Evolutionary conservation across 2,888 invertebrate species (phyloP).

Genomic region (Synergus laeviventris): DNA sequence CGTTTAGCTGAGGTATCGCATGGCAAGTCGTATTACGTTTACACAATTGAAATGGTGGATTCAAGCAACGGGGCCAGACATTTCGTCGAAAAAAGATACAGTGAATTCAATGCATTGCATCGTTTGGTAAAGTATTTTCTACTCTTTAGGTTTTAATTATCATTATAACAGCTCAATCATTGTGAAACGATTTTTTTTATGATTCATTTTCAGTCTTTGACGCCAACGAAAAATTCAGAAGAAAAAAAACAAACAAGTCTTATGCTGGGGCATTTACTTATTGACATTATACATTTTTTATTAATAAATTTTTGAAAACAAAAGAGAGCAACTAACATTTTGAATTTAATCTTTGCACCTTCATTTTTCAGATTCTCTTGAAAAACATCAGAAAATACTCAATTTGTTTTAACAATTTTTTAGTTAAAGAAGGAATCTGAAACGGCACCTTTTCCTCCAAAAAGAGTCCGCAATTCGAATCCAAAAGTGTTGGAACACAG

Average conservation of each 20-base stretch:
- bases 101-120: conserved; percentile 79
- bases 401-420: conserved; percentile 48
- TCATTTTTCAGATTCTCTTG: background rate
- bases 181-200: background rate
- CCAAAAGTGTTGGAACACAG: conserved; percentile 79
- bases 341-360: background rate
- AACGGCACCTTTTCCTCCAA: conserved; percentile 80
- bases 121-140: conserved; percentile 75
- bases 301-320: background rate
- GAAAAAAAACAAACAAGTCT: background rate
- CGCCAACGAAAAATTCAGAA: background rate
- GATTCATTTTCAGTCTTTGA: background rate
- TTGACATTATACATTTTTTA: background rate
- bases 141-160: background rate
- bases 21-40: conserved; percentile 76
- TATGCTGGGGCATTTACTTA: too few species aligned
- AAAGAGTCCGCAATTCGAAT: conserved; percentile 79
- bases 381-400: too few species aligned
- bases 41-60: conserved; percentile 74
- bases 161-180: background rate
- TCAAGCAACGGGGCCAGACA: conserved; percentile 71
- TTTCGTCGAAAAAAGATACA: conserved; percentile 78
- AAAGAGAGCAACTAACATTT: background rate
- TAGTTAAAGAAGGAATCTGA: conserved; percentile 77
- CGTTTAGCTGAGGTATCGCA: conserved; percentile 74